phyloP scores from a whole-genome alignment of 2,797 vertebrate species.

The Cynodonichthys magdalenae region DNA sequence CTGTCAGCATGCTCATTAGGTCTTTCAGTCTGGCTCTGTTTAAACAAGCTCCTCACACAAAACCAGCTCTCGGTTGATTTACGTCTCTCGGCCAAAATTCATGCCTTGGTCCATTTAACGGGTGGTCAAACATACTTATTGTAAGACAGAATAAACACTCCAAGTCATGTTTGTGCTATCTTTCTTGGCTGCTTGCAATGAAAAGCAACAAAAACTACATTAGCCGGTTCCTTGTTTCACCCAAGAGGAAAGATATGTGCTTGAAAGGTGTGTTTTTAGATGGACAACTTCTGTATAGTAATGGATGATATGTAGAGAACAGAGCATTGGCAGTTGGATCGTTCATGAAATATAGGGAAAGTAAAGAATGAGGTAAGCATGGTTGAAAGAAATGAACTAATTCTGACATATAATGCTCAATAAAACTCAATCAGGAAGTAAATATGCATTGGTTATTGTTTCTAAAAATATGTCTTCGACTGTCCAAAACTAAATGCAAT shows the following conservation, averaged over 20 bases:
- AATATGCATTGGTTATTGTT: too few relatives aligned
- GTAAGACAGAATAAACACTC: conserved; percentile 58
- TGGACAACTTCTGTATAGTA: too few relatives aligned
- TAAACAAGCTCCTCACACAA: conserved; percentile 69
- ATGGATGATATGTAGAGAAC: too few relatives aligned
- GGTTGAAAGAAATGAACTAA: too few relatives aligned
- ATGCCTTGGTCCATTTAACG: conserved; percentile 58
- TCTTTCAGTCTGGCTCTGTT: conserved; percentile 70
- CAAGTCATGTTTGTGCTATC: conserved; percentile 47
- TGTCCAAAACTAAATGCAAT: too few relatives aligned
- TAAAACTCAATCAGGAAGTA: too few relatives aligned
- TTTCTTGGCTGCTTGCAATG: conserved; percentile 24
- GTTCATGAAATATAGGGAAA: too few relatives aligned
- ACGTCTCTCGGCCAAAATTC: conserved; percentile 48
- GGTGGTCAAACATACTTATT: conserved; percentile 61
- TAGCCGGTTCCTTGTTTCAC: conserved; percentile 54
- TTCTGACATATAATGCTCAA: too few relatives aligned
- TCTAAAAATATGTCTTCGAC: too few relatives aligned
- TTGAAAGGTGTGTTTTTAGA: conserved; percentile 6
- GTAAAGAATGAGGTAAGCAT: too few relatives aligned
- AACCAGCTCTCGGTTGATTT: conserved; percentile 52
- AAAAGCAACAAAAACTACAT: conserved; percentile 41
- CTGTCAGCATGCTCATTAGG: conserved; percentile 75
- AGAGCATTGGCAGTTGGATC: too few relatives aligned
- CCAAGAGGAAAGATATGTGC: conserved; percentile 2